Percentiles rank a stretch among this genome's conserved stretches.
These are phyloP conservation scores for Drosophila asahinai DNA, from an alignment of 1,140 invertebrate species.

Conservation along the genomic window DNA sequence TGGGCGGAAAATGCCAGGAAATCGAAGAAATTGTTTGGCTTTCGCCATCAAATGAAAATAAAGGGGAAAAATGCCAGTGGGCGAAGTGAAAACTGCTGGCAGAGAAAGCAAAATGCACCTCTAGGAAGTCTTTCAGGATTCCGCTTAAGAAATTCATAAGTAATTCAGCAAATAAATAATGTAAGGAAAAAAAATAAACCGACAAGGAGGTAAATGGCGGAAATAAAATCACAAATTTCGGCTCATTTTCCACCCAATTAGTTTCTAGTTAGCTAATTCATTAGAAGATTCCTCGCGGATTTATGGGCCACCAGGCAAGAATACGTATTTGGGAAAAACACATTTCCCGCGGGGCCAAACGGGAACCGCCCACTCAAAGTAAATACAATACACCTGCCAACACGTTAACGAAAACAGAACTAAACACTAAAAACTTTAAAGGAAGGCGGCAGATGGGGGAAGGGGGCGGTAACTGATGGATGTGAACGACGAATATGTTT, in stretches of 20 bases:
- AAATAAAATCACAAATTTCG: slow-evolving; percentile 10
- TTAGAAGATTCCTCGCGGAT: slow-evolving; percentile 4
- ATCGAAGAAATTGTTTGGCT: slow-evolving; percentile 58
- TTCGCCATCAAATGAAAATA: slow-evolving; percentile 19
- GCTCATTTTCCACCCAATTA: slow-evolving; percentile 39
- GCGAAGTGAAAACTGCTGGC: slow-evolving; percentile 1
- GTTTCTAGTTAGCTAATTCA: slow-evolving; percentile 36
- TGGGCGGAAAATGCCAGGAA: slow-evolving; percentile 59
- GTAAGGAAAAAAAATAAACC: neutral
- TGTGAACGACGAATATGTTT: slow-evolving; percentile 47
- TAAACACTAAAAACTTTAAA: slow-evolving; percentile 28
- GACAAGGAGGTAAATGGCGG: neutral
- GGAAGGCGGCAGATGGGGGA: neutral
- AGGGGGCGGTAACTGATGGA: slow-evolving; percentile 19
- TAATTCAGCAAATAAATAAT: neutral
- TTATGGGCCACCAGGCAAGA: slow-evolving; percentile 24
- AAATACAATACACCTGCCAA: slow-evolving; percentile 45
- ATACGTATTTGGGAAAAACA: slow-evolving; percentile 16
- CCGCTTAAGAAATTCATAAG: neutral
- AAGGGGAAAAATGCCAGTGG: slow-evolving; percentile 9
- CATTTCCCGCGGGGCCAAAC: slow-evolving; percentile 11
- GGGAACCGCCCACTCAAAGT: slow-evolving; percentile 34
- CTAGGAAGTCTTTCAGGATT: neutral
- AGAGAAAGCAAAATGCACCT: neutral
- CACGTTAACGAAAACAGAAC: slow-evolving; percentile 14